Percentiles rank a stretch among this genome's conserved stretches.
Conservation (phyloP, 2,797 vertebrate genomes). For the Pelodytes ibericus region DNA sequence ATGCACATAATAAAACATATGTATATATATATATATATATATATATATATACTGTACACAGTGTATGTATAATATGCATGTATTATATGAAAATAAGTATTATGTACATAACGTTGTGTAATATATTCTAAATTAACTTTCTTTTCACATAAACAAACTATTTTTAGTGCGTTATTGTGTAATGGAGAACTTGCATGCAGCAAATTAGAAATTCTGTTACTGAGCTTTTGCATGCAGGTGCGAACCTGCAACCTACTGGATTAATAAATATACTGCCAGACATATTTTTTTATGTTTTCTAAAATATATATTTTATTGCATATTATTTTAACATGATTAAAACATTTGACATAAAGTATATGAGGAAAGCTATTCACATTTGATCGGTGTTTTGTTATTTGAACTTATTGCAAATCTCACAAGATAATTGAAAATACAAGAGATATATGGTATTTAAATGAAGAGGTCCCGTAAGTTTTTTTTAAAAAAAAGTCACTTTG, state of each 20-base stretch:
- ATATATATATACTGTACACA: no score
- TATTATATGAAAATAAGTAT: no score
- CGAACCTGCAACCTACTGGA: no score
- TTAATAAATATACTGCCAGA: constrained; percentile 10
- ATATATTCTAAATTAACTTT: no score
- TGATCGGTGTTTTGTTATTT: neutral
- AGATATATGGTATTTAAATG: constrained; percentile 18
- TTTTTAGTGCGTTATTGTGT: no score
- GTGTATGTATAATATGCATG: neutral
- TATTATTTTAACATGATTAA: neutral
- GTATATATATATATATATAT: no score
- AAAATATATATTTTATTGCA: constrained; percentile 31
- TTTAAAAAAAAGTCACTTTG: neutral
- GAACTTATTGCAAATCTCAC: neutral
- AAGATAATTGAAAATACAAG: neutral
- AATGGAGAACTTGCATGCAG: neutral
- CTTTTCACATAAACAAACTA: no score
- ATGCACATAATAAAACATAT: no score
- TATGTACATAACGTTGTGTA: no score
- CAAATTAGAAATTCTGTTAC: neutral
- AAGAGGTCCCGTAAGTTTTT: neutral
- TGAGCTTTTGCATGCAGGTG: neutral
- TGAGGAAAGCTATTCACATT: constrained; percentile 12
- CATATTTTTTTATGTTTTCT: neutral
- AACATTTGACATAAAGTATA: neutral